A percentile compares a stretch with the other conserved stretches of the same genome.
Evolutionary conservation across 1,140 invertebrate species (phyloP).

Genomic region (Drosophila carrolli): DNA sequence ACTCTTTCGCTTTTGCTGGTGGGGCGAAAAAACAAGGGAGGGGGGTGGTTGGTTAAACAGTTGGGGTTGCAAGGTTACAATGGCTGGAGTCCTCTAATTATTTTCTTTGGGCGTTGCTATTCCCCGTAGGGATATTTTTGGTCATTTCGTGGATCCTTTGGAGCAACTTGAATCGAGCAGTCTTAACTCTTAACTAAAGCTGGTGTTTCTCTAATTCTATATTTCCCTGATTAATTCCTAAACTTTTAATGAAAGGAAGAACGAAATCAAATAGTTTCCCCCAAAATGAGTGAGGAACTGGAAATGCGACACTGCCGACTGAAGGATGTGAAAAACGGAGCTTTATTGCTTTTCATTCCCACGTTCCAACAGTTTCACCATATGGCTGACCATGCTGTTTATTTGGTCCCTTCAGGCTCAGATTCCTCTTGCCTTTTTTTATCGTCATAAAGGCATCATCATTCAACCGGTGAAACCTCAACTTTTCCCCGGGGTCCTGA

Average conservation of each 20-base stretch:
- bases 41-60: slow-evolving; percentile 11
- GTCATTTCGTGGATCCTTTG: neutral
- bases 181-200: too few species aligned
- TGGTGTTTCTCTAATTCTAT: too few species aligned
- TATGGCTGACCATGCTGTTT: slow-evolving; percentile 18
- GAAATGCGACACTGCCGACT: neutral
- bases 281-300: too few species aligned
- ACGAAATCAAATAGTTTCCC: too few species aligned
- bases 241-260: too few species aligned
- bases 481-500: slow-evolving; percentile 14
- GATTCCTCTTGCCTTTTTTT: slow-evolving; percentile 14
- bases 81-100: slow-evolving; percentile 19
- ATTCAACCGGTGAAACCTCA: slow-evolving; percentile 21
- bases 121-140: neutral
- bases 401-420: slow-evolving; percentile 23
- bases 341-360: slow-evolving; percentile 1
- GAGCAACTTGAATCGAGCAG: neutral
- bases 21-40: neutral
- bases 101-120: slow-evolving; percentile 2
- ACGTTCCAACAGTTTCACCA: slow-evolving; percentile 4
- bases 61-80: slow-evolving; percentile 15
- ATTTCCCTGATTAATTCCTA: too few species aligned
- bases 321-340: slow-evolving; percentile 1
- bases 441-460: slow-evolving; percentile 29
- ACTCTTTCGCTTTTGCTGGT: neutral